Base-by-base conservation (phyloP, 1,140 invertebrate species). In the Bombus pascuorum region DNA sequence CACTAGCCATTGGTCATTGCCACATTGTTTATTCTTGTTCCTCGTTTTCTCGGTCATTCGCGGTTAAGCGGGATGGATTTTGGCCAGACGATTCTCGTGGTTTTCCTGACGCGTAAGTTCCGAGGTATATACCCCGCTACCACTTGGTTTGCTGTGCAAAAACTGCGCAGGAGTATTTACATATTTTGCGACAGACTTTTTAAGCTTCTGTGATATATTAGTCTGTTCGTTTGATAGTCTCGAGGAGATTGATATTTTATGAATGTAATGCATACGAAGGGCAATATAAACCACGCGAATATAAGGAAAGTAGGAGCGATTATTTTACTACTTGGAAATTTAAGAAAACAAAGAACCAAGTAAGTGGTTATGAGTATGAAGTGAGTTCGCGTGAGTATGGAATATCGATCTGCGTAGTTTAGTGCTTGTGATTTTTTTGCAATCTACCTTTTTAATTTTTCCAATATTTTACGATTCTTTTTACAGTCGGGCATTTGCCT, bases 1-100 rank as follows among this genome's bases (percentile, higher is more conserved):
- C 32, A 18, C 42, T 8, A 42, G 1, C 62, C 47, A 22, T 47
- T 37, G 34, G 15, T 9, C 22, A 25, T 34, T 8, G 13, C 74
- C 37, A 44, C 65, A 78, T 71, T 83, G 73, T 83, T 78, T 78
- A 68, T 44, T 39, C 44, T 10, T 42, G 47, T 39, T 76, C 2
- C 80, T 71, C 28, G 59, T 22, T 84, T 39, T 37, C 70, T 57
- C 44, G 47, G 13, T 47, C 18, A 28, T 77, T 74, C 42, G 81
- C 65, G 73, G 73, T 53, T 65, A 22, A 22, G 6, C 22, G 10
- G 44, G 13, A 71, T 84, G 47, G 47, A 79, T 68, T 79, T 68
- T 10, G 25, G 32, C 25, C 15, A 1, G 18, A 6, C n/a, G 13
- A 71, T 28, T 65, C 59, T 82, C 39, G 80, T n/a, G 47, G 53